These are phyloP conservation scores for Onychorhynchus coronatus DNA, from an alignment of 2,113 vertebrate genomes.

Conservation along the genomic window DNA sequence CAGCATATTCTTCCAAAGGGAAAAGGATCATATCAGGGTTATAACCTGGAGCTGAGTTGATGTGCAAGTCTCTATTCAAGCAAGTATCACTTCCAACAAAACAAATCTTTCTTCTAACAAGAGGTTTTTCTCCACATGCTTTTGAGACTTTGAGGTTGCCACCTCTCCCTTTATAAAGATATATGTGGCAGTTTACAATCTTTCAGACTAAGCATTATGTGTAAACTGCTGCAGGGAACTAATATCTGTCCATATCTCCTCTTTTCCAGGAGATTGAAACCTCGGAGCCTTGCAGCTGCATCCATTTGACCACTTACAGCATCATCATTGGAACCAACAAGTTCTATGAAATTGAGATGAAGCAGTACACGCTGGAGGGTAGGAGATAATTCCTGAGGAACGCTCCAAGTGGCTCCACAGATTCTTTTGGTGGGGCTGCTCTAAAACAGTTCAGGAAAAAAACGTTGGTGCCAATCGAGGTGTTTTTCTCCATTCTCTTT, in stretches of 20 bases:
- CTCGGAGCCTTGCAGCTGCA: conserved; percentile 96
- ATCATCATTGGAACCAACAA: conserved; percentile 98
- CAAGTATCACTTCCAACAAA: neutral
- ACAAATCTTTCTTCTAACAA: neutral
- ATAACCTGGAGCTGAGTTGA: neutral
- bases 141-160: neutral
- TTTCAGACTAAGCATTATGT: neutral
- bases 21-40: neutral
- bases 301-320: conserved; percentile 96
- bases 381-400: neutral
- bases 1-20: neutral
- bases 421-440: neutral
- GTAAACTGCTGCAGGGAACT: neutral
- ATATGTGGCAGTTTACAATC: neutral
- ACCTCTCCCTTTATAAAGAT: neutral
- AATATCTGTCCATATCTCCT: neutral
- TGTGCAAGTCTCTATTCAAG: neutral
- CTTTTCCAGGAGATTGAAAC: conserved; percentile 94
- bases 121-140: neutral
- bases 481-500: neutral
- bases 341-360: conserved; percentile 99
- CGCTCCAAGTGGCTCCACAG: neutral
- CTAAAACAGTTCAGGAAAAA: neutral
- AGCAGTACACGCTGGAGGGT: conserved; percentile 97
- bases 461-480: neutral